phyloP scores from a whole-genome alignment of 2,888 invertebrate genomes.

The Belgica antarctica region DNA sequence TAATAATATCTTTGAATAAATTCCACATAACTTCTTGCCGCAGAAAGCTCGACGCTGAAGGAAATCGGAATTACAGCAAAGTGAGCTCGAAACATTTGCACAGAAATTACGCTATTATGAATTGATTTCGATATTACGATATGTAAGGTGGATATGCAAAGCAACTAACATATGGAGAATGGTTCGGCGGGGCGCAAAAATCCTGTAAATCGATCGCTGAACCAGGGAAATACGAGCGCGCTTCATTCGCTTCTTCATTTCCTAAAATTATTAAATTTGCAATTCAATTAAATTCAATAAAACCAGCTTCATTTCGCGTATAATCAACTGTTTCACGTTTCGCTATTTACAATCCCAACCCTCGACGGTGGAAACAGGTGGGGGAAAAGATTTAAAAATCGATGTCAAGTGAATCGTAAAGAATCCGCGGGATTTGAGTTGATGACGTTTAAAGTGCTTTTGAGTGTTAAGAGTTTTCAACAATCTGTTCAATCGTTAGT shows the following conservation, averaged over 20 bases:
- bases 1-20: conserved; percentile 8
- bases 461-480: no score
- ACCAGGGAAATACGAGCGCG: no score
- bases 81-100: conserved; percentile 41
- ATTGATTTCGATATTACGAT: conserved; percentile 30
- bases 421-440: neutral
- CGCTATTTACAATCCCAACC: neutral
- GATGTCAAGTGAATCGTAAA: neutral
- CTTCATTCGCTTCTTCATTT: neutral
- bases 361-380: neutral
- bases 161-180: conserved; percentile 21
- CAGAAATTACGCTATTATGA: conserved; percentile 39
- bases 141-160: conserved; percentile 8
- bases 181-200: neutral
- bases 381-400: neutral
- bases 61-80: neutral
- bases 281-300: conserved; percentile 2
- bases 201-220: neutral
- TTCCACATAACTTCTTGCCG: neutral
- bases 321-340: conserved; percentile 2
- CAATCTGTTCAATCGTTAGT: no score
- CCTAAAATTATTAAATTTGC: neutral
- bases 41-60: conserved; percentile 6
- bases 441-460: neutral
- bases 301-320: neutral